These are phyloP conservation scores for Notoglanidium macrostoma DNA, from an alignment of 2,797 vertebrate species.

Conservation along the genomic window DNA sequence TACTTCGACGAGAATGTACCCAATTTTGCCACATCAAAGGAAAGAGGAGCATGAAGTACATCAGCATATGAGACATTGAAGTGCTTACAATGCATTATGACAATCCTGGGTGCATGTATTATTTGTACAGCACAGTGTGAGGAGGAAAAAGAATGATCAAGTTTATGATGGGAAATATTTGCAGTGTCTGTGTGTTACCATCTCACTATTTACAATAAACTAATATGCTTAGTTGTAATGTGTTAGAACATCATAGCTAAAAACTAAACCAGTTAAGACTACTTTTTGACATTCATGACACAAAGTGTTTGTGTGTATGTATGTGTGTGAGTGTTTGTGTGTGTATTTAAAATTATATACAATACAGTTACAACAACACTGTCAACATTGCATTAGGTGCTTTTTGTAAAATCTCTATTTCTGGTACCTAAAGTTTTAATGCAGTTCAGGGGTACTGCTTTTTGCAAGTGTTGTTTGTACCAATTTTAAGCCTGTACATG, in stretches of 20 bases:
- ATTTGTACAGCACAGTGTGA: neutral
- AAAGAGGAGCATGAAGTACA: neutral
- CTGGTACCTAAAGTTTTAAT: neutral
- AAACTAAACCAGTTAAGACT: neutral
- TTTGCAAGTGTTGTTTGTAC: neutral
- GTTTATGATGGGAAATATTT: neutral
- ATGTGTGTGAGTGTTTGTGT: neutral
- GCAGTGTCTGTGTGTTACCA: neutral
- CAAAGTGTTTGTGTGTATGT: neutral
- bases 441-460: neutral
- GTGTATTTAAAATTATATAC: neutral
- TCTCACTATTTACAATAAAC: neutral
- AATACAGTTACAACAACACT: neutral
- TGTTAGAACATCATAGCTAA: neutral
- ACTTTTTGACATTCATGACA: neutral
- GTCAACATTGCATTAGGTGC: neutral
- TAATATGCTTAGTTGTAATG: neutral
- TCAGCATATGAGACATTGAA: neutral
- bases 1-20: neutral
- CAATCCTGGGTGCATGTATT: neutral
- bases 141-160: neutral
- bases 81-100: constrained; percentile 30
- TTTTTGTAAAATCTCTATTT: neutral
- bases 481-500: neutral
- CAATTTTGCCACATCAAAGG: constrained; percentile 27